Percentiles rank a stretch among this genome's conserved stretches.
These are phyloP conservation scores for Ochropleura leucogaster DNA, from an alignment of 2,888 invertebrate genomes.

Conservation along the genomic window DNA sequence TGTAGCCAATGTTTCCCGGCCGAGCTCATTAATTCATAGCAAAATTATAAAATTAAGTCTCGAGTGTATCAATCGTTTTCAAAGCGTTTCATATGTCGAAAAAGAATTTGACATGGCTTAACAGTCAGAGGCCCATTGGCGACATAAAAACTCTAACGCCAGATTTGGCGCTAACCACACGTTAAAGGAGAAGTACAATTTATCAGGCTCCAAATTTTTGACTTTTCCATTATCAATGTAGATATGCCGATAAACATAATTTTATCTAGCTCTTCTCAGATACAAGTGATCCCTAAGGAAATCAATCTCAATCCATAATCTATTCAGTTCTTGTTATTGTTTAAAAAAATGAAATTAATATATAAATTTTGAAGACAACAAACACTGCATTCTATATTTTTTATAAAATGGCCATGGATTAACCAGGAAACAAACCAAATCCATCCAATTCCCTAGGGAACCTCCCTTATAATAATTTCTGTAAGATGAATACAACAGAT, in stretches of 20 bases:
- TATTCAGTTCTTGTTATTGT: neutral
- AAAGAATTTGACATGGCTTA: neutral
- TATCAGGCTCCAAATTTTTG: too few species aligned
- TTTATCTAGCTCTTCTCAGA: neutral
- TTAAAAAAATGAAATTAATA: too few species aligned
- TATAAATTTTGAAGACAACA: neutral
- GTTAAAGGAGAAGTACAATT: too few species aligned
- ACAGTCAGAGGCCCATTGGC: too few species aligned
- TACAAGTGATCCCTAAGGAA: neutral
- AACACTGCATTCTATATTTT: neutral
- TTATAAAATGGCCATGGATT: neutral
- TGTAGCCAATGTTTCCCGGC: conserved; percentile 17
- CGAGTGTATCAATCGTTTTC: neutral
- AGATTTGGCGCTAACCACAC: too few species aligned
- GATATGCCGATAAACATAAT: neutral
- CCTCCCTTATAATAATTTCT: neutral
- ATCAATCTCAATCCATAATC: neutral
- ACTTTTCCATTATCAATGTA: neutral
- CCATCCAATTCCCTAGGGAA: neutral
- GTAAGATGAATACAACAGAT: neutral
- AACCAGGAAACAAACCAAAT: neutral
- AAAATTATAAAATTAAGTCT: neutral
- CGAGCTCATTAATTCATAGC: neutral
- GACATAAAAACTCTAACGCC: too few species aligned
- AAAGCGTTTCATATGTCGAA: neutral